Evolutionary conservation across 1,140 invertebrate genomes (phyloP), one percentile per base, ranked within the genome.

Genomic region (Habropoda laboriosa): DNA sequence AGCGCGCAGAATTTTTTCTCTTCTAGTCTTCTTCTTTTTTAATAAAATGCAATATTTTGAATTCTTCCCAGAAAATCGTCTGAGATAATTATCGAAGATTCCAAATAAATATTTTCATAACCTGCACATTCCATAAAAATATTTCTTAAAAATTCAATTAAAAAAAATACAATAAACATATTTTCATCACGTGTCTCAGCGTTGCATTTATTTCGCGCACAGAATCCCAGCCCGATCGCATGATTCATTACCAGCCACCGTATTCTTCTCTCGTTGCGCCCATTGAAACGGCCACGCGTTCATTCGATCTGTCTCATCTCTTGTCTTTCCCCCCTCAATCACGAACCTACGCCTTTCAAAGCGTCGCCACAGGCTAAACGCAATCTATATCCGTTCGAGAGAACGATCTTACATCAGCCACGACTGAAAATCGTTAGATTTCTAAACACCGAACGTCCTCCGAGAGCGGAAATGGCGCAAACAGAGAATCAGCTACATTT

Each of bases 381-480:
- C 10, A 53, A 57, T n/a, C 30, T n/a, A n/a, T 21, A n/a, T 51
- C 4, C 12, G 27, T 1, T 21, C 8, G 21, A 12, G 24, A 67
- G 18, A 30, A 10, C 3, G 35, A n/a, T n/a, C n/a, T 24, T 1
- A 16, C 24, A 49, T 61, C 7, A 16, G 6, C 35, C 21, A 18
- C 30, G 30, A 68, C 6, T 38, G 45, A 16, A 76, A 68, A 76
- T 68, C 64, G 38, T 76, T 68, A 55, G n/a, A n/a, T n/a, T n/a
- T n/a, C n/a, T n/a, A n/a, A n/a, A n/a, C n/a, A n/a, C n/a, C n/a
- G 45, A 18, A 49, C 47, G 53, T 60, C 3, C 13, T 0, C 27
- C n/a, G n/a, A n/a, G 49, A 45, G 3, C 51, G 51, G 74, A 47
- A 63, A 10, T 27, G 3, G 71, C 4, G n/a, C 16, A 38, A n/a